A percentile compares a stretch with the other conserved stretches of the same genome.
Conservation (phyloP, 2,113 vertebrate species). For the Catharus fuscescens region DNA sequence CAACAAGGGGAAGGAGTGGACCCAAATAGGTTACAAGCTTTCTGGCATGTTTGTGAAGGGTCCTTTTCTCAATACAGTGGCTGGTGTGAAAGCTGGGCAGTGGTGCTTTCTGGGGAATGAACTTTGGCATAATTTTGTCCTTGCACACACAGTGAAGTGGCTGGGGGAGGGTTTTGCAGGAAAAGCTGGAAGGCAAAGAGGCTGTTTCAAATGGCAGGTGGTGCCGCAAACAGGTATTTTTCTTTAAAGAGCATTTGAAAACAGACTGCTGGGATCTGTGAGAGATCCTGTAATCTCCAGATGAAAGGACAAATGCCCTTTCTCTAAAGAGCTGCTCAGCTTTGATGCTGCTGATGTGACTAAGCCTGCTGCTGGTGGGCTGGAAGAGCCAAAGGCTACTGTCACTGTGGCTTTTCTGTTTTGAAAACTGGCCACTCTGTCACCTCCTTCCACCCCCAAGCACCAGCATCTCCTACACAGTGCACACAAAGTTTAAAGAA, state of each 20-base stretch:
- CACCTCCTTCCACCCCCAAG: neutral
- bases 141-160: neutral
- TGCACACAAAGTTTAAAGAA: neutral
- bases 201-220: neutral
- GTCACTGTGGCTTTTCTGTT: neutral
- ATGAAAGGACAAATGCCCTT: constrained; percentile 56
- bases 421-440: neutral
- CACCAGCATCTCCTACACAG: neutral
- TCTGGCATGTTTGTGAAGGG: neutral
- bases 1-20: neutral
- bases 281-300: constrained; percentile 38
- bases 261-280: constrained; percentile 3
- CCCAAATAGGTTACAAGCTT: neutral
- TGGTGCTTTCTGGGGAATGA: neutral
- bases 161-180: neutral
- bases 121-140: neutral
- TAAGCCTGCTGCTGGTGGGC: constrained; percentile 31
- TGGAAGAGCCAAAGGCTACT: neutral
- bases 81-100: neutral
- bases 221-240: constrained; percentile 28
- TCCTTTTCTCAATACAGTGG: neutral
- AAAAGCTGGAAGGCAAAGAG: neutral
- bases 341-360: constrained; percentile 41
- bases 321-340: neutral
- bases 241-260: constrained; percentile 8